phyloP scores from a whole-genome alignment of 2,797 vertebrate species.

The Peromyscus melanophrys region DNA sequence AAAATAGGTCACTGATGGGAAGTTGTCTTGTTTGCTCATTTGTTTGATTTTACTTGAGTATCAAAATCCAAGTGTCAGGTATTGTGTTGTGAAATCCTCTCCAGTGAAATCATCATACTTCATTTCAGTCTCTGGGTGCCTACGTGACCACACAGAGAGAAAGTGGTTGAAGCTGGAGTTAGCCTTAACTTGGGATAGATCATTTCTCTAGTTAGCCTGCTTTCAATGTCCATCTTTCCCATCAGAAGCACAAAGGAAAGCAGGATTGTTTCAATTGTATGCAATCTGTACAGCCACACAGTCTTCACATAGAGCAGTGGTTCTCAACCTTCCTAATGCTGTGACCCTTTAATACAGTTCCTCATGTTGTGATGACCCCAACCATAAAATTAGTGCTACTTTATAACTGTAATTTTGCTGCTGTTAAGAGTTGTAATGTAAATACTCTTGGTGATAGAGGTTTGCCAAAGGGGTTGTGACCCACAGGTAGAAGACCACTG shows the following conservation, averaged over 20 bases:
- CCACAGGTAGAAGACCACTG: neutral
- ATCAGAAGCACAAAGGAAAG: conserved; percentile 20
- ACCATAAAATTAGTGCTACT: neutral
- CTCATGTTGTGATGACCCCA: neutral
- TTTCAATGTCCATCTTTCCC: neutral
- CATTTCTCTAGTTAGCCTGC: neutral
- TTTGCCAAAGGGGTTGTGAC: neutral
- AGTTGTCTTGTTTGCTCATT: neutral
- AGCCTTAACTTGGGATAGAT: neutral
- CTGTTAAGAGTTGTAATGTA: neutral
- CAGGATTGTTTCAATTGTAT: neutral
- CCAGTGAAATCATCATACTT: neutral
- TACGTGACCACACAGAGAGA: neutral
- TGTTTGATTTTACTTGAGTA: neutral
- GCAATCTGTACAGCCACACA: rapidly evolving
- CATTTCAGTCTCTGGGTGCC: neutral
- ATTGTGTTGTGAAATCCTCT: conserved; percentile 4
- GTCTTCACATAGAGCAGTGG: neutral
- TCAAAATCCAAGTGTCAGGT: conserved; percentile 12
- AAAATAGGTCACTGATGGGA: neutral
- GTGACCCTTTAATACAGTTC: neutral
- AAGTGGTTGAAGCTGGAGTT: neutral
- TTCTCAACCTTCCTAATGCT: neutral
- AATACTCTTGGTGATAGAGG: neutral
- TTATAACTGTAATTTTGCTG: neutral